Evolutionary conservation across 1,140 invertebrate species (phyloP), one percentile per base, ranked within the genome.

Genomic region (Drosophila triauraria): DNA sequence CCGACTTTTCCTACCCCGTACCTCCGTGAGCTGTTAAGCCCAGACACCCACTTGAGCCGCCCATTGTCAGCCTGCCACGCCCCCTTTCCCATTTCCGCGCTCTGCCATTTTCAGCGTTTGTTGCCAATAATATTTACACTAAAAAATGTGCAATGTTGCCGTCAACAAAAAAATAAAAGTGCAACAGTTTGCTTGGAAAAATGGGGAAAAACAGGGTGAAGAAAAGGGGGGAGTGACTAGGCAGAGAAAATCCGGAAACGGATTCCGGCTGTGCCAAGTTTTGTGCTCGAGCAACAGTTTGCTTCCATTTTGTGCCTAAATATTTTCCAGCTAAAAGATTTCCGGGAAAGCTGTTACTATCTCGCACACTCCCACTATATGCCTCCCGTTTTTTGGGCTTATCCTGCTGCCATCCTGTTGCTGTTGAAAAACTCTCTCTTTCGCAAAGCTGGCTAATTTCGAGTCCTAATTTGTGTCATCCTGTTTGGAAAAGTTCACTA

Each of bases 321-420:
- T 90, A 90, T 90, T 88, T 88, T 84, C 60, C 74, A 65, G 78
- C 85, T 84, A 72, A 78, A 80, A 88, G 85, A 90, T 90, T 88
- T 90, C 84, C 84, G 85, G 68, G 69, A 69, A 78, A 78, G 70
- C 72, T 80, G 76, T 51, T 59, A 69, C 60, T 32, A 35, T 46
- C 48, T 42, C 25, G 25, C 61, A 12, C 54, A 17, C 53, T 2
- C 17, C 27, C 40, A 32, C 20, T 17, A 20, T 32, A 44, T 12
- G 15, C 44, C 60, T 25, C 32, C 23, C 32, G 32, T 40, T 56
- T 56, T 56, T n/a, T 40, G 53, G 53, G 35, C 53, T 56, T 56
- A 56, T 56, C 35, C 53, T 56, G 53, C 35, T 25, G 35, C 53
- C 32, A 40, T 68, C 17, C 65, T 43, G 46, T 51, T 69, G 62